phyloP scores from a whole-genome alignment of 2,113 vertebrate genomes.

The Ceyx cyanopectus region DNA sequence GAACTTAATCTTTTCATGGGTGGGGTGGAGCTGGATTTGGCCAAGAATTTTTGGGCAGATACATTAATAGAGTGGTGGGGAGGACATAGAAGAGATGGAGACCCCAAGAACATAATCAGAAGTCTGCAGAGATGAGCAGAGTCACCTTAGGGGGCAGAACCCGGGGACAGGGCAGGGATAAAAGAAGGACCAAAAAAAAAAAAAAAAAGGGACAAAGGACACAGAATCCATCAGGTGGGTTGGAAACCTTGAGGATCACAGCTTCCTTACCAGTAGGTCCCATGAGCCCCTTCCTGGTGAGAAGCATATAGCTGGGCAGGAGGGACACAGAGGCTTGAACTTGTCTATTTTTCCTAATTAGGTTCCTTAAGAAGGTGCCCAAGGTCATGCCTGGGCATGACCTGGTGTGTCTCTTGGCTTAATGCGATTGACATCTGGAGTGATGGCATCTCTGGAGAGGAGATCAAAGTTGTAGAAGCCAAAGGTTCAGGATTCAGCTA shows the following conservation, averaged over 20 bases:
- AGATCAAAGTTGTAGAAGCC: not conserved
- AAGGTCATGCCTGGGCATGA: not conserved
- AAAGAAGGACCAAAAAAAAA: not conserved
- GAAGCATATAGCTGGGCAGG: not conserved
- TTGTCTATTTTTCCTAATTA: not conserved
- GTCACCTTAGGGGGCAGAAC: not conserved
- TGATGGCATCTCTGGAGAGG: accelerated
- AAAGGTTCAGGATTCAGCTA: not conserved
- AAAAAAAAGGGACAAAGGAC: not conserved
- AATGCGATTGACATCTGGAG: not conserved
- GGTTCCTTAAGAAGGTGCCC: not conserved
- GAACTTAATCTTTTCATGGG: not conserved
- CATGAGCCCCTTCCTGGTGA: not conserved
- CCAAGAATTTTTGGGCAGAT: not conserved
- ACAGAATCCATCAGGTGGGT: not conserved
- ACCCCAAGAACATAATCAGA: not conserved
- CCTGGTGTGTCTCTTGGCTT: not conserved
- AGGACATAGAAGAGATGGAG: not conserved
- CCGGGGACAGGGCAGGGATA: not conserved
- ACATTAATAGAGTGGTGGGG: not conserved
- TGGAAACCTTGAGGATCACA: not conserved
- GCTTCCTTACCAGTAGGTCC: not conserved
- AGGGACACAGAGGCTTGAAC: not conserved
- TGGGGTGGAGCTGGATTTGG: not conserved
- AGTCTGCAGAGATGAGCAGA: not conserved